Conservation (phyloP, 2,113 vertebrate species). For the Pteronura brasiliensis region DNA sequence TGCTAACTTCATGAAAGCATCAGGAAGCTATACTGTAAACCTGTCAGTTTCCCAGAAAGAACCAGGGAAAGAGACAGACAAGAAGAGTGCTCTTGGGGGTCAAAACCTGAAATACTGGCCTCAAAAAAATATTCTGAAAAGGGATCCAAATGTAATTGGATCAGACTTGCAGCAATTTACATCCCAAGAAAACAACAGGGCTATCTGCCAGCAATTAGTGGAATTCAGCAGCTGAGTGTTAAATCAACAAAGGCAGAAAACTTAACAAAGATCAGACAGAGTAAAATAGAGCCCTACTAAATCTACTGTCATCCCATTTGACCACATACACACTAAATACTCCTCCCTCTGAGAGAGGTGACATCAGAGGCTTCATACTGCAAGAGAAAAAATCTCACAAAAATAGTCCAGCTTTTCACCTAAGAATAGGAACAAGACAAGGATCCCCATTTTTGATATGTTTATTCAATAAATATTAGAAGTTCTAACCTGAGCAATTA, state of each 20-base stretch:
- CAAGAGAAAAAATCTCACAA: not conserved
- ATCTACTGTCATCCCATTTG: not conserved
- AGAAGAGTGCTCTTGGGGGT: not conserved
- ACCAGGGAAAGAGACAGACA: not conserved
- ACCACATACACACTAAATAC: not conserved
- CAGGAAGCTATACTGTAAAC: not conserved
- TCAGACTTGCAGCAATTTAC: not conserved
- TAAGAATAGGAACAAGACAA: not conserved
- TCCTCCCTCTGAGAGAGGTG: not conserved
- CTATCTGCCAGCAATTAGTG: not conserved
- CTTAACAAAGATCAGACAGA: not conserved
- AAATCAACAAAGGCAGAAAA: not conserved
- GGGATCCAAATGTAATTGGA: not conserved
- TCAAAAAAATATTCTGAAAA: not conserved
- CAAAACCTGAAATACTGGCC: not conserved
- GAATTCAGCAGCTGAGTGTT: not conserved
- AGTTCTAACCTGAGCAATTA: not conserved
- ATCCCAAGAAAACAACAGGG: not conserved
- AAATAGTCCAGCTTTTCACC: not conserved
- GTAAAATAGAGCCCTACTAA: not conserved
- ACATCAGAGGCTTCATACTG: not conserved
- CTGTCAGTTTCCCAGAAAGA: not conserved
- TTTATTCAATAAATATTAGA: not conserved
- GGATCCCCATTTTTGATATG: not conserved
- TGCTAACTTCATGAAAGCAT: not conserved